A percentile compares a stretch with the other conserved stretches of the same genome.
Conservation (phyloP, 2,797 vertebrate species). For the Masticophis lateralis region DNA sequence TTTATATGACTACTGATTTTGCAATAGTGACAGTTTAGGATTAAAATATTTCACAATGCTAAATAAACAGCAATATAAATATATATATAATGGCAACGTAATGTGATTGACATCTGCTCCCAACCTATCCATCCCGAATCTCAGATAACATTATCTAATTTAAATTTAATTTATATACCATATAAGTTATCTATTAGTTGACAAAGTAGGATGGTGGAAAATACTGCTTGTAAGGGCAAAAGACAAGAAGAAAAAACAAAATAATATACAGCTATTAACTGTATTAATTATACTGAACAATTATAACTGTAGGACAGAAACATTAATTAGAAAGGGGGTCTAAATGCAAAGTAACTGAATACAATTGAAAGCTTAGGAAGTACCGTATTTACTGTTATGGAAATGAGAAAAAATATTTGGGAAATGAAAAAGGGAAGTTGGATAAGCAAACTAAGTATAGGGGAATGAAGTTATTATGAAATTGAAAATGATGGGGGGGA, state of each 20-base stretch:
- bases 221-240: background rate
- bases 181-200: background rate
- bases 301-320: background rate
- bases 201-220: background rate
- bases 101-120: background rate
- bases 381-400: background rate
- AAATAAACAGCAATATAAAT: background rate
- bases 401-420: background rate
- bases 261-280: background rate
- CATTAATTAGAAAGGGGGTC: background rate
- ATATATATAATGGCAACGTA: background rate
- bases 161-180: background rate
- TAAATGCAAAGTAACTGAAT: background rate
- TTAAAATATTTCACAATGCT: background rate
- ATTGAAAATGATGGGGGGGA: background rate
- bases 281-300: background rate
- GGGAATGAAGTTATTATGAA: background rate
- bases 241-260: background rate
- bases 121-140: background rate
- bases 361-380: background rate
- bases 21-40: background rate
- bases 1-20: background rate
- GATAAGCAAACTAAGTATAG: background rate
- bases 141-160: background rate
- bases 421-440: background rate